Percentiles rank a stretch among this genome's conserved stretches.
These are phyloP conservation scores for Psittacula derbiana DNA, from an alignment of 2,797 vertebrate species.

Conservation along the genomic window DNA sequence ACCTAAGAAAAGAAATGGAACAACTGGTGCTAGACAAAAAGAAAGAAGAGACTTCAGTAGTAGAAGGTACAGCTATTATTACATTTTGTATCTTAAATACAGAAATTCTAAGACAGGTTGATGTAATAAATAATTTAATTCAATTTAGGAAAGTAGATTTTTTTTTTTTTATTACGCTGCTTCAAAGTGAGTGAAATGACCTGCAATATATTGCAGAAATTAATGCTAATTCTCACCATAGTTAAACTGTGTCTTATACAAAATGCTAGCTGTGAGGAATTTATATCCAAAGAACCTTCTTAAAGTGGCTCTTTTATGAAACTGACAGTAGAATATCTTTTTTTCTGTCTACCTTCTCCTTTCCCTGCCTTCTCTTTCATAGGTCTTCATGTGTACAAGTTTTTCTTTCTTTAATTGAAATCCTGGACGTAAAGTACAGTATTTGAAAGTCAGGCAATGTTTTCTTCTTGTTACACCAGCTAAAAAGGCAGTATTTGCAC, in stretches of 20 bases:
- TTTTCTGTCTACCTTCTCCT: neutral
- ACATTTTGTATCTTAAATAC: neutral
- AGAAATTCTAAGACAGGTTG: neutral
- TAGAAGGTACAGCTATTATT: slow-evolving; percentile 80
- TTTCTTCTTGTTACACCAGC: neutral
- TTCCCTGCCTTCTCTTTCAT: neutral
- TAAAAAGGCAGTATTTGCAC: neutral
- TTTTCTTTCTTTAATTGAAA: neutral
- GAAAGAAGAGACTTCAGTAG: slow-evolving; percentile 71
- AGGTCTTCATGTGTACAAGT: neutral
- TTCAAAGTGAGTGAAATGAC: neutral
- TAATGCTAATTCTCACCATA: neutral
- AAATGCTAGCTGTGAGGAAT: neutral
- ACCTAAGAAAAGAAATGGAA: slow-evolving; percentile 95
- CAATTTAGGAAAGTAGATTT: neutral
- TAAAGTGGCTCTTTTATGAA: neutral
- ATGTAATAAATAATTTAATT: neutral
- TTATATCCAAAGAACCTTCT: neutral
- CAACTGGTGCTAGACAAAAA: slow-evolving; percentile 95
- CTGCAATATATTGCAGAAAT: neutral
- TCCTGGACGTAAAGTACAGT: neutral
- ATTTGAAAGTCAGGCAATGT: neutral
- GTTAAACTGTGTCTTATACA: accelerated
- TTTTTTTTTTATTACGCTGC: neutral
- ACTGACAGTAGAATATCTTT: neutral